These are phyloP conservation scores for Loripinus fragilis DNA, from an alignment of 2,888 invertebrate genomes.

Conservation along the genomic window DNA sequence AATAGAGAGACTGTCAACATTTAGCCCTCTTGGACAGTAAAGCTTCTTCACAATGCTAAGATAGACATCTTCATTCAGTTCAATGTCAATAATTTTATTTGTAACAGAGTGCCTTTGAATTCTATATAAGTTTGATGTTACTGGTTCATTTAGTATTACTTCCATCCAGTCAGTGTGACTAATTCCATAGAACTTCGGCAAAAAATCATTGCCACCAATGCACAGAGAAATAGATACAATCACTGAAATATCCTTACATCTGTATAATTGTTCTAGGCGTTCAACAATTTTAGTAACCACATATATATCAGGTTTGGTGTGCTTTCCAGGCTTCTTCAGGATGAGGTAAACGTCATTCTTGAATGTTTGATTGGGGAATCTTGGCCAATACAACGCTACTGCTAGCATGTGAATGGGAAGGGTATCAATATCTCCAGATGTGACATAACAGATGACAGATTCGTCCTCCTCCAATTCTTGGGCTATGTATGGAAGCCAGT, in stretches of 20 bases:
- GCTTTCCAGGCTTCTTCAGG: conserved; percentile 24
- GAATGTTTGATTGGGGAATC: conserved; percentile 24
- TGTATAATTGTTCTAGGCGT: conserved; percentile 12
- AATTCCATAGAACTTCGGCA: conserved; percentile 35
- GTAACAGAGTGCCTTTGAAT: not conserved
- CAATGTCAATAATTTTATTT: not conserved
- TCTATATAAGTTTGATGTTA: not conserved
- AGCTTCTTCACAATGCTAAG: conserved; percentile 3
- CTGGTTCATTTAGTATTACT: not conserved
- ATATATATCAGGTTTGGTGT: conserved; percentile 23
- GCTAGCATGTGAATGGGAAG: conserved; percentile 39
- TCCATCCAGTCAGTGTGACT: conserved; percentile 15
- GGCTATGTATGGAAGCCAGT: conserved; percentile 21
- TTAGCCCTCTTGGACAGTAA: not conserved
- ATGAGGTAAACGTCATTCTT: conserved; percentile 24
- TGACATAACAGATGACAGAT: conserved; percentile 22
- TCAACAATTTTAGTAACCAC: conserved; percentile 26
- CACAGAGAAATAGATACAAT: conserved; percentile 10
- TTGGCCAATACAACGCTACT: conserved; percentile 27
- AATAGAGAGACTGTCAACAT: not conserved
- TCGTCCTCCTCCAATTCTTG: conserved; percentile 1
- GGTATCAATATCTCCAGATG: conserved; percentile 32
- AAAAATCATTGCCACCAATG: conserved; percentile 38
- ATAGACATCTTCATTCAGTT: not conserved
- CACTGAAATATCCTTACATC: conserved; percentile 7